These are phyloP conservation scores for Ellobium chinense DNA, from an alignment of 2,888 invertebrate genomes.

Conservation along the genomic window DNA sequence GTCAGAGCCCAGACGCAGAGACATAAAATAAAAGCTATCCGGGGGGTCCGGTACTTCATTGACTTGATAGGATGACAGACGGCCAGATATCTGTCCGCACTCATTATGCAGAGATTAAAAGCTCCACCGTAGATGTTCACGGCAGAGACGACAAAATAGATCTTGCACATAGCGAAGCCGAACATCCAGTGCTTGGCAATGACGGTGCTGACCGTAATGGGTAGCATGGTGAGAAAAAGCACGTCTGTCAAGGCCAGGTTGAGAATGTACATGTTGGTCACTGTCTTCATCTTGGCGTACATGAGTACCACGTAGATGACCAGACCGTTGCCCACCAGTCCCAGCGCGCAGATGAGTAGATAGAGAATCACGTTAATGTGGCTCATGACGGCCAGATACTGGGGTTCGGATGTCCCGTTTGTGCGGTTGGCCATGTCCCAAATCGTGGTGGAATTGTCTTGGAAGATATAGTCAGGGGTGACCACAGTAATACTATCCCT, in stretches of 20 bases:
- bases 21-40: conserved; percentile 75
- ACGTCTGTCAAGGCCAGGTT: conserved; percentile 79
- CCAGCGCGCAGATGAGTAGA: conserved; percentile 65
- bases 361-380: conserved; percentile 64
- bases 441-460: too few species aligned
- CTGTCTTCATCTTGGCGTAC: conserved; percentile 79
- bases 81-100: conserved; percentile 79
- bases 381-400: conserved; percentile 35
- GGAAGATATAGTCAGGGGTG: too few species aligned
- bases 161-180: conserved; percentile 78
- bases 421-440: too few species aligned
- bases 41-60: conserved; percentile 72
- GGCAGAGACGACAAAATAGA: conserved; percentile 77
- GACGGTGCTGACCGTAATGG: conserved; percentile 75
- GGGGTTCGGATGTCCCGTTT: background rate
- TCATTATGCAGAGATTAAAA: conserved; percentile 79
- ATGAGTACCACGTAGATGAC: conserved; percentile 76
- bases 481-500: too few species aligned
- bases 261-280: conserved; percentile 79
- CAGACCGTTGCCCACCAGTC: conserved; percentile 78
- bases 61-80: conserved; percentile 79
- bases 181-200: conserved; percentile 77
- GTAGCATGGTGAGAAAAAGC: conserved; percentile 77
- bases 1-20: conserved; percentile 78
- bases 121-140: conserved; percentile 79